Evolutionary conservation across 2,113 vertebrate genomes (phyloP), one percentile per base, ranked within the genome.

Genomic region (Scytalopus superciliaris): DNA sequence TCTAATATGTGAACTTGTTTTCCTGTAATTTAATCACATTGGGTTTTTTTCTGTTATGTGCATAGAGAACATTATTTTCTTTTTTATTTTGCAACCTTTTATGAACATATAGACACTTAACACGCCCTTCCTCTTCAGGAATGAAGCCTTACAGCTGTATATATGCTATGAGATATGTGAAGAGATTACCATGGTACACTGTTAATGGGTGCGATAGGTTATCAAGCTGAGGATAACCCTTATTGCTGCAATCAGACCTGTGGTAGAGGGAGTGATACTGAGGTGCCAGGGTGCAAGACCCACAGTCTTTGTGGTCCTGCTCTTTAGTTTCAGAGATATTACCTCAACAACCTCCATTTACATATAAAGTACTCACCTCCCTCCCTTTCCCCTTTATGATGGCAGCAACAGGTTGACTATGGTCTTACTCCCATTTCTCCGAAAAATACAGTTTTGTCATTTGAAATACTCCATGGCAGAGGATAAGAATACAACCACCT

Each of bases 51-150:
- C 11, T 67, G 25, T 45, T 63, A 22, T 37, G 11, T 16, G 21
- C 4, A 28, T 15, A 4, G 8, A 72, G 9, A 53, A 75, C 7
- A 45, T 5, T 1, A 0, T 24, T 76, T 55, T 35, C 2, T n/a
- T 25, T 47, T 28, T 47, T 39, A 35, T 67, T 89, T 53, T 33
- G 1, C 6, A 63, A 9, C 2, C 2, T 70, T 16, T 50, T 37
- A 39, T 22, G 39, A 84, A 37, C 5, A 7, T 35, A 22, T 1
- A 31, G 30, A 55, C 3, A n/a, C 10, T 57, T 73, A 63, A 9
- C 1, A 8, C 33, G 21, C 4, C 47, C 59, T 72, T 79, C 19
- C 13, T 55, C 15, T 53, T 21, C 31, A 40, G 28, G 9, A 30
- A 25, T 45, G n/a, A 68, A 16, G 19, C 10, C 28, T 12, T 12